Evolutionary conservation across 2,888 invertebrate genomes (phyloP).

Genomic region (Neocrepidodera transversa): DNA sequence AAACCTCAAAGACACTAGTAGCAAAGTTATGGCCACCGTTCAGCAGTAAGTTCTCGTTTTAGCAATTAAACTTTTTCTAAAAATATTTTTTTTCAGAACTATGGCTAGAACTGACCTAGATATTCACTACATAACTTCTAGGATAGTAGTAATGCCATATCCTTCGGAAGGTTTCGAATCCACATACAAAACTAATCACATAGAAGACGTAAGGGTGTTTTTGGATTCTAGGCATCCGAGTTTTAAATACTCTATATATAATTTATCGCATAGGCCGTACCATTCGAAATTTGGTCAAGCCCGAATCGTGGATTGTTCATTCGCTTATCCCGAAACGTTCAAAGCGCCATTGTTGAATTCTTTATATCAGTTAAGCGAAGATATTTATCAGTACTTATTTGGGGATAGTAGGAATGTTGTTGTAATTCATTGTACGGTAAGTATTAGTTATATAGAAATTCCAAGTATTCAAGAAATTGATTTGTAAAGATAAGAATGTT

Average conservation of each 20-base stretch:
- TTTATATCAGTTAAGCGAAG: constrained; percentile 82
- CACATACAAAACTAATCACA: constrained; percentile 89
- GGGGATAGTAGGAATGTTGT: constrained; percentile 83
- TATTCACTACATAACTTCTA: constrained; percentile 89
- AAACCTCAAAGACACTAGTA: constrained; percentile 94
- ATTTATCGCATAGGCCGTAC: constrained; percentile 72
- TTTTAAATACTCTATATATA: constrained; percentile 82
- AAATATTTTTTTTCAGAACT: constrained; percentile 63
- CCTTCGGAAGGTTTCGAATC: constrained; percentile 94
- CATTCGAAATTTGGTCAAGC: constrained; percentile 66
- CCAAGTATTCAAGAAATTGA: no score
- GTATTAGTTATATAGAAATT: constrained; percentile 51
- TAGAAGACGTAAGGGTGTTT: constrained; percentile 87
- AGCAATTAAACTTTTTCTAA: no score
- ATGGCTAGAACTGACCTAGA: constrained; percentile 89
- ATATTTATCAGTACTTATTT: constrained; percentile 85
- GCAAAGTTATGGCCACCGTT: constrained; percentile 96
- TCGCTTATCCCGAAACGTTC: constrained; percentile 71
- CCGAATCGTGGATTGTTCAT: constrained; percentile 69
- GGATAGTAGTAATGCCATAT: constrained; percentile 92
- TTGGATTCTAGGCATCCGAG: constrained; percentile 79
- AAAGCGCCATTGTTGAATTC: constrained; percentile 82
- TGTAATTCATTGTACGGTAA: constrained; percentile 83
- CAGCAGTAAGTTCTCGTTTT: constrained; percentile 84
- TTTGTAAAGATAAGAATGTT: no score